Percentiles rank a stretch among this genome's conserved stretches.
These are phyloP conservation scores for Trissoscelio sp. DNA, from an alignment of 2,888 invertebrate genomes.

Conservation along the genomic window DNA sequence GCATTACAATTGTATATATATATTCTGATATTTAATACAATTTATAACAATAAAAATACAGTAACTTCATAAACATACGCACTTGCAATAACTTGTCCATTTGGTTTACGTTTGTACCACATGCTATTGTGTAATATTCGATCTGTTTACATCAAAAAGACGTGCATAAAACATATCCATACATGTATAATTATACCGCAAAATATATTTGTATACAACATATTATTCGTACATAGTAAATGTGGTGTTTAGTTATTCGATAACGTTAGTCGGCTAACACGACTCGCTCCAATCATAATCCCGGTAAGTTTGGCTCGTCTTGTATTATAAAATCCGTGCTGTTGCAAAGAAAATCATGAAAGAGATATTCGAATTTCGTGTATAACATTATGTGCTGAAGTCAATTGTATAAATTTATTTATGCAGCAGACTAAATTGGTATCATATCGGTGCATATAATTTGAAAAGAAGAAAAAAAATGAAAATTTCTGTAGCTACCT, in stretches of 20 bases:
- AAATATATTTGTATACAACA: constrained; percentile 44
- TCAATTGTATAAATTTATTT: constrained; percentile 9
- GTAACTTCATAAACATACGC: constrained; percentile 22
- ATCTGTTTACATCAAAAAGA: neutral
- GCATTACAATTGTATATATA: constrained; percentile 26
- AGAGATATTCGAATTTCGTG: neutral
- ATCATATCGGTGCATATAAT: constrained; percentile 69
- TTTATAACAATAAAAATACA: constrained; percentile 46
- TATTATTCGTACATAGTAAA: constrained; percentile 53
- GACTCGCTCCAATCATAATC: constrained; percentile 79
- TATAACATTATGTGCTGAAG: neutral
- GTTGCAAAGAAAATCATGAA: neutral
- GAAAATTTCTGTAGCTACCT: neutral
- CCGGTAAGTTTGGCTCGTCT: constrained; percentile 77
- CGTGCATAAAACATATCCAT: constrained; percentile 46
- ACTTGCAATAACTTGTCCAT: constrained; percentile 12
- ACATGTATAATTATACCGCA: constrained; percentile 37
- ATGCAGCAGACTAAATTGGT: constrained; percentile 82
- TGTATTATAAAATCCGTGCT: constrained; percentile 13
- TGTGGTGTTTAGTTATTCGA: constrained; percentile 72
- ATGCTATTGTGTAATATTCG: constrained; percentile 12
- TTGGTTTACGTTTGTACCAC: constrained; percentile 63
- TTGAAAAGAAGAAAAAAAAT: no score
- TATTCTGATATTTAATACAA: constrained; percentile 16
- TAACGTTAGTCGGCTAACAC: constrained; percentile 77